Conservation (phyloP, 2,888 invertebrate species). For the Callimorpha dominula region DNA sequence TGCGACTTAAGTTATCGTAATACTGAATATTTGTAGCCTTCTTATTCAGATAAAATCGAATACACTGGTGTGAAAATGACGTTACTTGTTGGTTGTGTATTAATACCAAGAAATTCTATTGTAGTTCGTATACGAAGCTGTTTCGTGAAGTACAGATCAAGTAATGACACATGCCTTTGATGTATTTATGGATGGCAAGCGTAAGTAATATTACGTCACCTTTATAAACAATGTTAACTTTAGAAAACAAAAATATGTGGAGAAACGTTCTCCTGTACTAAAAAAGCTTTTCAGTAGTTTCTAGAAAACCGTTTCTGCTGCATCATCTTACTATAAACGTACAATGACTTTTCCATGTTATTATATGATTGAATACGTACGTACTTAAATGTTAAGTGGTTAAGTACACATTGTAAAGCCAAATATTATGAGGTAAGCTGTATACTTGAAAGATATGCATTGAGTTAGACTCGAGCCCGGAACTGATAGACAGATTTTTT, state of each 20-base stretch:
- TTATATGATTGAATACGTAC: not conserved
- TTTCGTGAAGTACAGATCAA: conserved; percentile 21
- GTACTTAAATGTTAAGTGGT: not conserved
- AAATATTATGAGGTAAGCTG: not conserved
- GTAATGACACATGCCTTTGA: conserved; percentile 23
- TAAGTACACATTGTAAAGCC: not conserved
- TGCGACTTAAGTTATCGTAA: conserved; percentile 21
- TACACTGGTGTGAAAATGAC: conserved; percentile 22
- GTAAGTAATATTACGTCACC: conserved; percentile 1
- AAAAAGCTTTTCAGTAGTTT: not conserved
- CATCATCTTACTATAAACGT: not conserved
- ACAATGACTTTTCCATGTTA: not conserved
- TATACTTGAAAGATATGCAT: not conserved
- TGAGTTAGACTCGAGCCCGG: not conserved
- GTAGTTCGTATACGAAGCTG: conserved; percentile 7
- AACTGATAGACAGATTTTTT: not conserved
- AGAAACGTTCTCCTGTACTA: not conserved
- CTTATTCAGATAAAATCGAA: conserved; percentile 4
- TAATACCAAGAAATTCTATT: conserved; percentile 1
- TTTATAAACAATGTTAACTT: not conserved
- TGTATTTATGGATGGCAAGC: conserved; percentile 7
- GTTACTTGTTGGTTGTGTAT: conserved; percentile 5
- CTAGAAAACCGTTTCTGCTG: not conserved
- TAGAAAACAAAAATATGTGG: not conserved
- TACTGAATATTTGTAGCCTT: conserved; percentile 10